phyloP scores from a whole-genome alignment of 2,797 vertebrate species.

The Calcarius lapponicus region DNA sequence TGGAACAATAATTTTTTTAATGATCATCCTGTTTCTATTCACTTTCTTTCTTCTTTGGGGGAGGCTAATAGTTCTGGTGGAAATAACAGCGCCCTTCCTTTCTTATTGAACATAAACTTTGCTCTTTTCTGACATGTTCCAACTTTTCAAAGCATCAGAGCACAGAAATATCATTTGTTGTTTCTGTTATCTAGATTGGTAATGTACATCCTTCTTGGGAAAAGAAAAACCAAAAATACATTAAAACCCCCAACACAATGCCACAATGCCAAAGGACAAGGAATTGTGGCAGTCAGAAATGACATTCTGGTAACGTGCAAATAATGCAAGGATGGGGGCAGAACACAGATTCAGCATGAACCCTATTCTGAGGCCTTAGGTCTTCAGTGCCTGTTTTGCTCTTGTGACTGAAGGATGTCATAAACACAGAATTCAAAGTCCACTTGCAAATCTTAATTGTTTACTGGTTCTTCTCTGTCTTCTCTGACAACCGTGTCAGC shows the following conservation, averaged over 20 bases:
- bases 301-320: neutral
- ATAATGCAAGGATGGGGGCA: neutral
- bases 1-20: constrained; percentile 34
- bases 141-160: neutral
- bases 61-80: neutral
- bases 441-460: neutral
- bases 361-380: neutral
- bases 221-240: neutral
- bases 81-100: neutral
- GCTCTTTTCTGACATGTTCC: neutral
- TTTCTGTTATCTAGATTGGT: neutral
- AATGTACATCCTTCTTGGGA: accelerated
- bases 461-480: neutral
- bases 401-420: constrained; percentile 23
- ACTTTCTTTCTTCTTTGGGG: neutral
- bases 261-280: neutral
- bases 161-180: neutral
- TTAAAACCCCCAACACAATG: accelerated
- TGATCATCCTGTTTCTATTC: neutral
- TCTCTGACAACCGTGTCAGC: neutral
- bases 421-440: constrained; percentile 28
- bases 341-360: neutral
- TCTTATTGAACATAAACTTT: neutral
- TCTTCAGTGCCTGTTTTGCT: constrained; percentile 3
- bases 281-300: neutral